Evolutionary conservation across 2,888 invertebrate genomes (phyloP), one percentile per base, ranked within the genome.

Genomic region (Heliconius erato): DNA sequence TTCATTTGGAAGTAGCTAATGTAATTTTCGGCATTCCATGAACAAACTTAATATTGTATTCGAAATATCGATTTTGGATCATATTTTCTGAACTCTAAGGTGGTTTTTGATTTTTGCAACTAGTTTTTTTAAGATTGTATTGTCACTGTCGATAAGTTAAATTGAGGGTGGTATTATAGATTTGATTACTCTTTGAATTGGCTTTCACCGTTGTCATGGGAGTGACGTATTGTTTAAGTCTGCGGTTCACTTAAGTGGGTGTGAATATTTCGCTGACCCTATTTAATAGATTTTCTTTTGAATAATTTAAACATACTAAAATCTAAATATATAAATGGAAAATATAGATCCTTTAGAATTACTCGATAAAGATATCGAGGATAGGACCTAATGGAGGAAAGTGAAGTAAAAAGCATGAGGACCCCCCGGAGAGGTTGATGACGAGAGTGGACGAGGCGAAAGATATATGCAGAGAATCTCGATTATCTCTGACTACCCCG

Each of bases 121-220:
- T 67, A 23, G 44, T 12, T 19, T n/a, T 28, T 32, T 44, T 78
- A 69, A 72, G 4, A 16, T 74, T 76, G 82, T 80, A 72, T 82
- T 81, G 65, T 71, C 74, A 79, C 79, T 85, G 81, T 82, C 84
- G 74, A 81, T 80, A 83, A 84, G 81, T 82, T 85, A 84, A 85
- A 85, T 85, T 84, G 84, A 84, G 79, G 80, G 84, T 82, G 82
- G 84, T 84, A 81, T 84, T 83, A 85, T 84, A 84, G 82, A 85
- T 85, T 85, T 84, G 82, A 85, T 85, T 85, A 85, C 81, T 83
- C 81, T 84, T 85, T 82, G 82, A 82, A 85, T 85, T 81, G 19
- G 82, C 82, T 85, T 83, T 83, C 78, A 82, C 81, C 74, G 78
- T 80, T 81, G 82, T 81, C 84, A 63, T 79, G 82, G 79, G 79